These are phyloP conservation scores for Drosophila longiperda DNA, from an alignment of 2,888 invertebrate genomes.

Conservation along the genomic window DNA sequence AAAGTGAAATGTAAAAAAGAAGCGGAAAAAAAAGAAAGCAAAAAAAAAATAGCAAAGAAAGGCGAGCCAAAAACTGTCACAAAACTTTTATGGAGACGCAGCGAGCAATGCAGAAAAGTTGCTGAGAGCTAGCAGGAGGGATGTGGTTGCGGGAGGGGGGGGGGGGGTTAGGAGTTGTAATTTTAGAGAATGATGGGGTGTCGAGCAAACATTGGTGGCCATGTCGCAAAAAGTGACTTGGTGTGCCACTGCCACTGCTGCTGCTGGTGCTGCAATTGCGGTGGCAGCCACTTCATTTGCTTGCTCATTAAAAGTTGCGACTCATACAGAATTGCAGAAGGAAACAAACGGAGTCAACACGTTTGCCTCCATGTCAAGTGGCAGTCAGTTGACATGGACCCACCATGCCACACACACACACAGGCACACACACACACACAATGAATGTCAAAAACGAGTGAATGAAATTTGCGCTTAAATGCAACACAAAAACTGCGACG, in stretches of 20 bases:
- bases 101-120: conserved; percentile 33
- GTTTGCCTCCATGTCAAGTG: conserved; percentile 78
- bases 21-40: not conserved
- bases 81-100: conserved; percentile 73
- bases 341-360: conserved; percentile 67
- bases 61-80: conserved; percentile 69
- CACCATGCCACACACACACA: not conserved
- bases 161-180: not conserved
- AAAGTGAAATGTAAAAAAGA: conserved; percentile 40
- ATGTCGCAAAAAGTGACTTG: conserved; percentile 25
- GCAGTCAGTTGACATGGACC: conserved; percentile 58
- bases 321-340: conserved; percentile 71
- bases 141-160: no score
- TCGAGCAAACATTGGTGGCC: conserved; percentile 55
- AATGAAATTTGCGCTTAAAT: conserved; percentile 72
- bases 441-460: conserved; percentile 79
- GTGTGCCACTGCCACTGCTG: not conserved
- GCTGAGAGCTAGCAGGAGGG: not conserved
- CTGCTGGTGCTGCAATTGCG: conserved; percentile 12
- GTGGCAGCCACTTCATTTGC: conserved; percentile 74
- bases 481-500: conserved; percentile 50
- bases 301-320: conserved; percentile 79
- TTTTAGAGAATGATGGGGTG: conserved; percentile 11
- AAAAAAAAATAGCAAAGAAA: conserved; percentile 35
- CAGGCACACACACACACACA: conserved; percentile 14